Conservation (phyloP, 2,888 invertebrate genomes). For the Trichogramma evanescens region DNA sequence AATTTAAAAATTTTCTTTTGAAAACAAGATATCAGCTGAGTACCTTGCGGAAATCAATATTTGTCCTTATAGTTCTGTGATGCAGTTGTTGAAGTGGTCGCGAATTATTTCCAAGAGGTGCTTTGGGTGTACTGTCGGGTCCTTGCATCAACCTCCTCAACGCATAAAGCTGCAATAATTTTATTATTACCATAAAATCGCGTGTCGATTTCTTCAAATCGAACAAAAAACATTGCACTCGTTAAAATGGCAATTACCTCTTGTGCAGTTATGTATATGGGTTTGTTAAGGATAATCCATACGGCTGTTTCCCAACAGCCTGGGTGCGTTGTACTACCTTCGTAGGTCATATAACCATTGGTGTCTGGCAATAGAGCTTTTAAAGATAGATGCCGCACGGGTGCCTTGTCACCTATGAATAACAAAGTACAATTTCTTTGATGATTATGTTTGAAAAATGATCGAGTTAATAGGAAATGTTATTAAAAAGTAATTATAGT, state of each 20-base stretch:
- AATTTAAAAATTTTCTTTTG: background rate
- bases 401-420: slow-evolving; percentile 67
- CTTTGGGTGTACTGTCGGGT: slow-evolving; percentile 76
- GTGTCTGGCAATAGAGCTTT: slow-evolving; percentile 84
- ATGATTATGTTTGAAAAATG: no score
- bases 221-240: background rate
- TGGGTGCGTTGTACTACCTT: slow-evolving; percentile 95
- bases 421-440: slow-evolving; percentile 2
- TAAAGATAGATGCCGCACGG: slow-evolving; percentile 78
- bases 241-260: slow-evolving; percentile 61
- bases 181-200: background rate
- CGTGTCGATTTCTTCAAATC: background rate
- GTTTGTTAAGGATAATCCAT: slow-evolving; percentile 97
- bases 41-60: slow-evolving; percentile 86
- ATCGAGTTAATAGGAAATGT: no score
- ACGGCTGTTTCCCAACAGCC: slow-evolving; percentile 99
- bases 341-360: slow-evolving; percentile 93
- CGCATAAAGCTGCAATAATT: slow-evolving; percentile 66
- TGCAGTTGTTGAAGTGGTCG: slow-evolving; percentile 88
- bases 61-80: slow-evolving; percentile 90
- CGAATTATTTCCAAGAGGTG: slow-evolving; percentile 89
- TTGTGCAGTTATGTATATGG: slow-evolving; percentile 91
- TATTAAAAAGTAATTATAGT: no score
- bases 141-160: slow-evolving; percentile 86
- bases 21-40: background rate